phyloP scores from a whole-genome alignment of 2,888 invertebrate species.

The Chrysotoxum bicinctum region DNA sequence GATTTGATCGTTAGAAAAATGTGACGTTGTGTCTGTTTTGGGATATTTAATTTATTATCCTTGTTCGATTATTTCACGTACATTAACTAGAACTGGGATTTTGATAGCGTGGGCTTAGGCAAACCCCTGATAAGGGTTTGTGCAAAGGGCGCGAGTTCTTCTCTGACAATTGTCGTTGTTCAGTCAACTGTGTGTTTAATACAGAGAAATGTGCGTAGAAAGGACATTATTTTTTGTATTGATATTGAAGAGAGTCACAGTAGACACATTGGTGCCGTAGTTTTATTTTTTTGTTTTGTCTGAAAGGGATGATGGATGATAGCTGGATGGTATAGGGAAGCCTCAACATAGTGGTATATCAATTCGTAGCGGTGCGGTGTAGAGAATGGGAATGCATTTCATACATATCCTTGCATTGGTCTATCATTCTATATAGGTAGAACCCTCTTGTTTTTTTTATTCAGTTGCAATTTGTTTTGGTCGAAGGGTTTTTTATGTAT shows the following conservation, averaged over 20 bases:
- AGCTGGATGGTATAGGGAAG: constrained; percentile 36
- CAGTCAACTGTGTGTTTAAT: constrained; percentile 47
- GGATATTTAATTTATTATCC: constrained; percentile 69
- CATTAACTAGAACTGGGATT: constrained; percentile 51
- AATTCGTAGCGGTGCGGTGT: constrained; percentile 69
- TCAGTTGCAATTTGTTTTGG: constrained; percentile 72
- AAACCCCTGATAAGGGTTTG: constrained; percentile 58
- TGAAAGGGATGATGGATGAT: constrained; percentile 68
- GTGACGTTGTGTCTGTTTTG: constrained; percentile 19
- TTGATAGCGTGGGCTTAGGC: constrained; percentile 63
- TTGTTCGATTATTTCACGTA: constrained; percentile 66
- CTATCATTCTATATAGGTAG: background rate
- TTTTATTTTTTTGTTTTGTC: background rate
- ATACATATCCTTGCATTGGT: constrained; percentile 31
- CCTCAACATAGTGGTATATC: constrained; percentile 70
- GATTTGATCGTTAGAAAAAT: constrained; percentile 32
- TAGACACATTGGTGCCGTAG: constrained; percentile 68
- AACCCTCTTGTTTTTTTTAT: constrained; percentile 42
- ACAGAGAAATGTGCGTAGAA: constrained; percentile 13
- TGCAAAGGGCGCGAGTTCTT: constrained; percentile 70
- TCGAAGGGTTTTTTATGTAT: constrained; percentile 42
- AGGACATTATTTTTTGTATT: constrained; percentile 41
- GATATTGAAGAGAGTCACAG: constrained; percentile 37
- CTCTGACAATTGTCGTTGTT: constrained; percentile 46
- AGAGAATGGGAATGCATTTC: constrained; percentile 46